Base-by-base conservation (phyloP, 2,113 vertebrate species). In the Stegastes partitus region DNA sequence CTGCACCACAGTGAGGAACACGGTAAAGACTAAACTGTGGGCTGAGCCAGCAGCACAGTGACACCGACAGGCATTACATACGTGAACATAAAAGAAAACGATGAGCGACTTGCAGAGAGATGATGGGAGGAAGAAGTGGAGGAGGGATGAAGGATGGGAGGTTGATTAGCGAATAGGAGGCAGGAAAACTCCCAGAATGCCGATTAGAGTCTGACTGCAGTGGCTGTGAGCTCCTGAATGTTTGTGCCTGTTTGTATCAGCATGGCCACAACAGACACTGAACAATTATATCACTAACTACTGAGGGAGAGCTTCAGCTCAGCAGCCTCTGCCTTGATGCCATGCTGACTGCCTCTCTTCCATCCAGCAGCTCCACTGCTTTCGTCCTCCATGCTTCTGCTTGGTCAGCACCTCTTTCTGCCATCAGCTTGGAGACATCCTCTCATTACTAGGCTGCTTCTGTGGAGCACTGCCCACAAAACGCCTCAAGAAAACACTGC, bases 381-480 rank as follows among this genome's bases (percentile, higher is more conserved):
- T 47, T 31, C 31, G 61, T 11, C 3, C 37, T 72, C 57, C 25
- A n/a, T 50, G n/a, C n/a, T 68, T 15, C 45, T 77, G 82, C 74
- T 77, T 25, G 25, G 74, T 88, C 82, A 88, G 86, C 78, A 58
- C n/a, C 22, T 80, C 25, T 67, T 55, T 31, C n/a, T 42, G 42
- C 39, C 57, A 28, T 56, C 22, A 61, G n/a, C 8, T 16, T 75
- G 23, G 11, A n/a, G 3, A 50, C 31, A 26, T 61, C 21, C 37
- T 15, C 19, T 64, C 23, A 53, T 11, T 67, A 55, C 53, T 49
- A 9, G 4, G 19, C 42, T 10, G 3, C 50, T 26, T 50, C 19
- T 42, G 6, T 18, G 23, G 22, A 15, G 44, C 28, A 22, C 10
- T 26, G 45, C 18, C 18, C 65, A 50, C 47, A 28, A 44, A 57